Evolutionary conservation across 2,113 vertebrate genomes (phyloP), one percentile per base, ranked within the genome.

Genomic region (Phaethon lepturus): DNA sequence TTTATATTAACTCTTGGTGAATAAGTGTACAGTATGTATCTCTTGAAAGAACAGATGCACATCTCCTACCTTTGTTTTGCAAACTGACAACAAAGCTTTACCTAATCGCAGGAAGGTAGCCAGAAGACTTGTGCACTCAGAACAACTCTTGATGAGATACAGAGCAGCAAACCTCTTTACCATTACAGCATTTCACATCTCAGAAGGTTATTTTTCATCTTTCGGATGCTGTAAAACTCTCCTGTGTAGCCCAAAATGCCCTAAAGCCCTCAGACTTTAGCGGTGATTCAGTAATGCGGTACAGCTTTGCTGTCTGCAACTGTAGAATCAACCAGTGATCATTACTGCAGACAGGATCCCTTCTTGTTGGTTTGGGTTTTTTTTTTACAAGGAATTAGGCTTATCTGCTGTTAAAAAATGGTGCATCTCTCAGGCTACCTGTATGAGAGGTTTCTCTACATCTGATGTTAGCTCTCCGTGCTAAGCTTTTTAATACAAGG

Each of bases 151-250:
- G 3, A 40, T 52, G 47, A 93, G 53, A 53, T 33, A 45, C 14
- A 81, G 66, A 89, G 33, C 40, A 76, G 40, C 28, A 92, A 88
- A 60, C 60, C 66, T 78, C 83, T 68, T 29, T 38, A 60, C 63
- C 77, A 59, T 31, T 86, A n/a, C 58, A 95, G 15, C 52, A 55
- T 12, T 64, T 29, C 69, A 24, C 26, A 44, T 63, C 25, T 52
- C 19, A 49, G 35, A 80, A 89, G 45, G 49, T 47, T 66, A n/a
- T 89, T 95, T 95, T 96, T 92, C 50, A 91, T 79, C 76, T 92
- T 93, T 42, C 74, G 59, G 55, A 73, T 60, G 67, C 66, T 92
- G 53, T 25, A 90, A 68, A 90, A 60, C 42, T 90, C 60, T 86
- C 68, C 53, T 72, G 44, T 55, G 55, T 31, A 10, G 40, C 94